Evolutionary conservation across 2,797 vertebrate genomes (phyloP).

Genomic region (Ctenopoma multispine): DNA sequence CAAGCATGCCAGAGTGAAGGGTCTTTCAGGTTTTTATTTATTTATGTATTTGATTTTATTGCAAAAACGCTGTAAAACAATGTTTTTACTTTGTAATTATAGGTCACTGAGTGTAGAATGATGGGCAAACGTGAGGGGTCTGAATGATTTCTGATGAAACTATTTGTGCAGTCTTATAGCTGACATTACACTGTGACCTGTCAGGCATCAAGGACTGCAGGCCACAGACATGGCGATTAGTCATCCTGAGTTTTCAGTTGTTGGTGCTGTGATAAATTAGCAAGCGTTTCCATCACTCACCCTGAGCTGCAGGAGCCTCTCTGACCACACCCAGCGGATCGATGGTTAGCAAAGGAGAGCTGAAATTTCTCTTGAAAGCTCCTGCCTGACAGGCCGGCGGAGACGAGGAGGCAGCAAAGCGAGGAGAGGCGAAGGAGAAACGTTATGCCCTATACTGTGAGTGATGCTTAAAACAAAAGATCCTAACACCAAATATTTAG

Average conservation of each 20-base stretch:
- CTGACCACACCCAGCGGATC: conserved; percentile 83
- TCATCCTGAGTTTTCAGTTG: conserved; percentile 45
- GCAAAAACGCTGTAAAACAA: no score
- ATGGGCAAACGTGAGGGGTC: no score
- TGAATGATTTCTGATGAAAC: no score
- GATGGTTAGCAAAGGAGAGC: conserved; percentile 89
- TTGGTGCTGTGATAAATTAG: conserved; percentile 41
- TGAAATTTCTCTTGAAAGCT: conserved; percentile 92
- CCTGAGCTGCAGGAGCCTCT: conserved; percentile 85
- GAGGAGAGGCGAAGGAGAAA: conserved; percentile 21
- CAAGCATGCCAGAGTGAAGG: no score
- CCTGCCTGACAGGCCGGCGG: conserved; percentile 77
- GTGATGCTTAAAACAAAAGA: no score
- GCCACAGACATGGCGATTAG: conserved; percentile 43
- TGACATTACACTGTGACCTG: conserved; percentile 13
- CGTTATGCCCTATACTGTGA: background rate
- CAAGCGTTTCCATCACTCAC: conserved; percentile 78
- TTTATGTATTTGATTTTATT: no score
- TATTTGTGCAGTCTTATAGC: conserved; percentile 33
- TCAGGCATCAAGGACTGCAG: conserved; percentile 36
- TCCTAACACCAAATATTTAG: no score
- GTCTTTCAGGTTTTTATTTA: no score
- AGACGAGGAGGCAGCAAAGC: conserved; percentile 10
- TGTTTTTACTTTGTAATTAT: no score
- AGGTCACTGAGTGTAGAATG: no score